Evolutionary conservation across 30 jellyfish, hydroid and myxozoan species (phyloP).

Genomic region (Aurelia aurita): DNA sequence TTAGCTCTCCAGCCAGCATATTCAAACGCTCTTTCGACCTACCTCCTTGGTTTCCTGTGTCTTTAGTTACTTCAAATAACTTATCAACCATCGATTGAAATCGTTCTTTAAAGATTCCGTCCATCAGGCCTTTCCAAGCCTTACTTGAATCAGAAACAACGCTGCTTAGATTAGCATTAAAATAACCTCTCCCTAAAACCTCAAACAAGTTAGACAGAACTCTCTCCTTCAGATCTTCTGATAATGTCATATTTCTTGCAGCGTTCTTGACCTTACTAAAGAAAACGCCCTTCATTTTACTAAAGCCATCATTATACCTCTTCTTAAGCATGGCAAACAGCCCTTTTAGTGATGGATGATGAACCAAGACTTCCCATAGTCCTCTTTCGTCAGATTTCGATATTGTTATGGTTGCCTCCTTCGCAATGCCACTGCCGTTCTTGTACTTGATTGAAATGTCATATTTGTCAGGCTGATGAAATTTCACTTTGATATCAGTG

Average conservation of each 20-base stretch:
- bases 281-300: not conserved
- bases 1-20: too few relatives aligned
- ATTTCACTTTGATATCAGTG: not conserved
- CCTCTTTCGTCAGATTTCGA: conserved; percentile 8
- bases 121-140: too few relatives aligned
- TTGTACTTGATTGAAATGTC: conserved; percentile 4
- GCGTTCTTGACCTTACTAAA: not conserved
- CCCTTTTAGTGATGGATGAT: conserved; percentile 26
- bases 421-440: conserved; percentile 10
- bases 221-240: not conserved
- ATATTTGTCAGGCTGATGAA: not conserved
- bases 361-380: conserved; percentile 29
- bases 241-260: conserved; percentile 1
- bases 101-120: too few relatives aligned
- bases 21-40: too few relatives aligned
- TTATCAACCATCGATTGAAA: too few relatives aligned
- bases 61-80: too few relatives aligned
- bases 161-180: too few relatives aligned
- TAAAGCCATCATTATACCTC: not conserved
- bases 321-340: conserved; percentile 1
- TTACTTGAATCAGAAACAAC: too few relatives aligned
- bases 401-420: not conserved
- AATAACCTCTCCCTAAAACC: too few relatives aligned
- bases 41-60: too few relatives aligned
- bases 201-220: not conserved